Evolutionary conservation across 2,888 invertebrate species (phyloP), one percentile per base, ranked within the genome.

Genomic region (Hydrotaea diabolus): DNA sequence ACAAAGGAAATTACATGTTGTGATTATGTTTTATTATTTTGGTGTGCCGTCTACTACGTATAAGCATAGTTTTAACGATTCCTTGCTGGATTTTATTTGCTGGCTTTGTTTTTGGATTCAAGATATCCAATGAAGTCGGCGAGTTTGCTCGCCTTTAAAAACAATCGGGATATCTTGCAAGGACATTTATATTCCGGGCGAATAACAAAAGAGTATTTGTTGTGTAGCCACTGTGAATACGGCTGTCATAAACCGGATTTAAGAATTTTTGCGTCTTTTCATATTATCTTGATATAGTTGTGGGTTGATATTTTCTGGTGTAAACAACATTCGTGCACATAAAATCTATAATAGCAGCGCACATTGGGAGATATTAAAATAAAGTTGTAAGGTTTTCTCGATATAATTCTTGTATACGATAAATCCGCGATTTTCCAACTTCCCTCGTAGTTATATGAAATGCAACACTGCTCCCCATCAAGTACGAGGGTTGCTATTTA

Each of bases 71-170:
- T 49, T n/a, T 19, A 21, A 43, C 17, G n/a, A 62, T n/a, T n/a
- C n/a, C n/a, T n/a, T n/a, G n/a, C n/a, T n/a, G n/a, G n/a, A n/a
- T 13, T 43, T 43, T 17, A 59, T 2, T 43, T 59, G 13, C 59
- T 4, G 31, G 11, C 11, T 49, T 13, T 49, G 31, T 5, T 17
- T 11, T 19, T 74, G n/a, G 19, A 31, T 74, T 36, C 19, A 59
- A 75, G 76, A n/a, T n/a, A n/a, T 31, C 31, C 71, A 53, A 79
- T 72, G 77, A 76, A 43, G 9, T 76, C 49, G n/a, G n/a, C n/a
- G n/a, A 76, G 79, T 79, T 79, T 31, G 31, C 31, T 4, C 31
- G 31, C 7, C 31, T 31, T 31, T 31, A 31, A 31, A 79, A 73
- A 74, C 82, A 49, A 53, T 39, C 76, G 71, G 59, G 11, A 36